Percentiles rank a stretch among this genome's conserved stretches.
Conservation (phyloP, 2,888 invertebrate genomes). For the Carcina quercana region DNA sequence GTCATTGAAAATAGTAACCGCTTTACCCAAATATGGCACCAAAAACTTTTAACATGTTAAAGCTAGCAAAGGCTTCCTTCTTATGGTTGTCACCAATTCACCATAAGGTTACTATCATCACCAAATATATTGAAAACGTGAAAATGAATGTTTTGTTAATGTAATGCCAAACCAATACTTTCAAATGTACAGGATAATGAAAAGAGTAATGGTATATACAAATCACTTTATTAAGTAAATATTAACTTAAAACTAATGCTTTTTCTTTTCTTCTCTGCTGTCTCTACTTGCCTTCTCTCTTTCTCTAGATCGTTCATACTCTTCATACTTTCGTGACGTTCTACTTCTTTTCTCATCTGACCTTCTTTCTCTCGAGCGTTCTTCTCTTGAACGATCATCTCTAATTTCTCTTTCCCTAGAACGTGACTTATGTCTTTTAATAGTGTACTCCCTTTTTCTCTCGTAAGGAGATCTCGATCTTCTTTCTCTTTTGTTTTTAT, state of each 20-base stretch:
- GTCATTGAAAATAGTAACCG: no score
- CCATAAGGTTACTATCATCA: no score
- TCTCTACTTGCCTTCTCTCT: constrained; percentile 51
- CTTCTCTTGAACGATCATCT: no score
- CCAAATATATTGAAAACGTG: no score
- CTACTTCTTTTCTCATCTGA: constrained; percentile 54
- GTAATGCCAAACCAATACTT: no score
- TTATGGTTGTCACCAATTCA: no score
- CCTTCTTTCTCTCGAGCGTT: constrained; percentile 53
- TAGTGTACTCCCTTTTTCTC: constrained; percentile 59
- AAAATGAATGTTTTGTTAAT: no score
- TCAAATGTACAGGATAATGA: no score
- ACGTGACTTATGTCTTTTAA: constrained; percentile 62
- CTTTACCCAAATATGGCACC: no score
- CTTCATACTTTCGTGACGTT: constrained; percentile 60
- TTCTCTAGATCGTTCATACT: constrained; percentile 46
- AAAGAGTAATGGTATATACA: no score
- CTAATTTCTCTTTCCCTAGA: constrained; percentile 62
- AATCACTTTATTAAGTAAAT: neutral
- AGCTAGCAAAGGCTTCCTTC: no score
- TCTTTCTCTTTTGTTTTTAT: constrained; percentile 61
- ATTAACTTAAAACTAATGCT: constrained; percentile 32
- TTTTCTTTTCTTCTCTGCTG: constrained; percentile 54
- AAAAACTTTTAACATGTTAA: no score
- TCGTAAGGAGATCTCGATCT: constrained; percentile 67